Evolutionary conservation across 30 jellyfish, hydroid and myxozoan species (phyloP), one percentile per base, ranked within the genome.

Genomic region (Sanderia malayensis): DNA sequence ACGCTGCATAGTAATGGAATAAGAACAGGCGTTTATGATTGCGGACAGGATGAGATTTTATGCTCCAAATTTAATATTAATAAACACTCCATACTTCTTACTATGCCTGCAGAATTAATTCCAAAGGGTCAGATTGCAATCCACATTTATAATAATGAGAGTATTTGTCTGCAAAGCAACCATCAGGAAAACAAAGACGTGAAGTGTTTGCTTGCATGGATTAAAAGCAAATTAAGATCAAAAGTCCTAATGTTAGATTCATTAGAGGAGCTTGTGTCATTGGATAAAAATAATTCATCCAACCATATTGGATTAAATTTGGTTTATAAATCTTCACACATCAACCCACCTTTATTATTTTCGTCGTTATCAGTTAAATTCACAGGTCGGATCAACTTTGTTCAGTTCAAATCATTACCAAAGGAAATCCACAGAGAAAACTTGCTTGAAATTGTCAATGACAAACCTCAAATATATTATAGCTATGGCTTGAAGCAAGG

Each of bases 71-170:
- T 53, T 55, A 70, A 82, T 10, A 59, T 80, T 0, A 19, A 49
- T 19, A 45, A 70, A n/a, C 59, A 82, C 53, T 83, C 96, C 0
- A 49, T 92, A 22, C 55, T 92, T 57, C 67, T 92, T 32, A 37
- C 98, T 18, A 92, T 92, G 92, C 96, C 96, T 10, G 92, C 85
- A 28, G 96, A 91, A 15, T 41, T 58, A 46, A 81, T 75, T 20
- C 95, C 97, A 30, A 89, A 81, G 62, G 97, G 97, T 26, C 78
- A 81, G 58, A 94, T 84, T 65, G 90, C 95, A 59, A 63, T 79
- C n/a, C 57, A 71, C 37, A 44, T 79, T 8, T 84, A 70, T 60
- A 66, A 69, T 11, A 78, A 78, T 70, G 66, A 18, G 32, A 78
- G 76, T 61, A 45, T 46, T 19, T 82, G 83, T 31, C 46, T 24